Evolutionary conservation across 2,888 invertebrate genomes (phyloP), one percentile per base, ranked within the genome.

Genomic region (Aphrophora alni): DNA sequence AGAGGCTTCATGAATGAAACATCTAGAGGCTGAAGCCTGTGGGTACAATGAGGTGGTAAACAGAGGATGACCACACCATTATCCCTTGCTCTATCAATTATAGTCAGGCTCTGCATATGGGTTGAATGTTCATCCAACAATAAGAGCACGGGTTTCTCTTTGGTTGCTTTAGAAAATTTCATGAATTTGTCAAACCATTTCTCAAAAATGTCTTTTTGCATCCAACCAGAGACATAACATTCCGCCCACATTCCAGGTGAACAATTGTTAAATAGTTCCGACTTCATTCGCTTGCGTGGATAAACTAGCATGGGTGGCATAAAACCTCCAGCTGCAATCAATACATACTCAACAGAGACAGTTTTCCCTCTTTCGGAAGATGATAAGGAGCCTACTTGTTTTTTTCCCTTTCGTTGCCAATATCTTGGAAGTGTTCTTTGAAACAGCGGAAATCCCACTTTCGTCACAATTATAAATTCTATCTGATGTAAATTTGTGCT

Each of bases 81-180:
- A 8, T 82, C 81, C 51, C 83, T 82, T 24, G 84, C 85, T n/a
- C 81, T 70, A 27, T 85, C 84, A 68, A 86, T 79, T 1, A 86
- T 71, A n/a, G n/a, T n/a, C 21, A 85, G 51, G 74, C 82, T 86
- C 83, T 86, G 86, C 7, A 86, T 86, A 79, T 87, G 86, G 33
- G 85, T 85, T 4, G 85, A 81, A 81, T 88, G 87, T 0, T 87
- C 87, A 84, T 88, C 87, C 21, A 88, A 81, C 8, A 72, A 27
- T 44, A 87, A 79, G 4, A 88, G 80, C 14, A 86, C 86, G 27
- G 87, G 86, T 80, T 84, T 81, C 3, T 86, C 71, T 76, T 76
- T 77, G 26, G 77, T 78, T 17, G 75, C 72, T 14, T 79, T 73
- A 38, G 27, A 72, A 10, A 72, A 5, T 38, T 74, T 27, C 44